Base-by-base conservation (phyloP, 2,113 vertebrate species). In the Apaloderma vittatum region DNA sequence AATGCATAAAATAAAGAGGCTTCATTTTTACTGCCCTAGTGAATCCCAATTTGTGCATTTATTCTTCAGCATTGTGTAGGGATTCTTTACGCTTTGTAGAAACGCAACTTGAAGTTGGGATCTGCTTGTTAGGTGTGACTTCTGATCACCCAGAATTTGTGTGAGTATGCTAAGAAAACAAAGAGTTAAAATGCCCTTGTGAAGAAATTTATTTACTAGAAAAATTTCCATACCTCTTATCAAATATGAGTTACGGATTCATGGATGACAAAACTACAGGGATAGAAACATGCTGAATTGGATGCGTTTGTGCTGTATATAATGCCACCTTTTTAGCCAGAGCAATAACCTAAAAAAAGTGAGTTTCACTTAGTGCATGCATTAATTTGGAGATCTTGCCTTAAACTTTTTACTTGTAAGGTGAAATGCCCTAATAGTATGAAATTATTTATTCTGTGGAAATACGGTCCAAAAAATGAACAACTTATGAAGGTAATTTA, bases 201-300 rank as follows among this genome's bases (percentile, higher is more conserved):
- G 26, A 55, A 55, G 78, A 78, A 57, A 43, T 32, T 68, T 68
- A 89, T 97, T 96, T 97, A 97, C 95, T 13, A 23, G 93, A 70
- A 95, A 85, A 80, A 95, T 61, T 45, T 95, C 81, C 9, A n/a
- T 51, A 82, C 83, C 90, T 68, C 1, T 93, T 36, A 97, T 65
- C 10, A 97, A 29, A 81, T 92, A 72, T 26, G 22, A 71, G 72
- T 96, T 96, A 91, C 48, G 85, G 20, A 87, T 97, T 97, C 46
- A 85, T 18, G 37, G 91, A 62, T 63, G 93, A 95, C 61, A 97
- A 74, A 88, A 94, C 93, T n/a, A 71, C 84, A 61, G 93, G 95
- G 68, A 96, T 62, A 40, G 92, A 91, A 73, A 97, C 32, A 5
- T 34, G 0, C 70, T 13, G 90, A 76, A 54, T 93, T 13, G 90